Evolutionary conservation across 2,797 vertebrate genomes (phyloP), one percentile per base, ranked within the genome.

Genomic region (Orientallactaga sibirica): DNA sequence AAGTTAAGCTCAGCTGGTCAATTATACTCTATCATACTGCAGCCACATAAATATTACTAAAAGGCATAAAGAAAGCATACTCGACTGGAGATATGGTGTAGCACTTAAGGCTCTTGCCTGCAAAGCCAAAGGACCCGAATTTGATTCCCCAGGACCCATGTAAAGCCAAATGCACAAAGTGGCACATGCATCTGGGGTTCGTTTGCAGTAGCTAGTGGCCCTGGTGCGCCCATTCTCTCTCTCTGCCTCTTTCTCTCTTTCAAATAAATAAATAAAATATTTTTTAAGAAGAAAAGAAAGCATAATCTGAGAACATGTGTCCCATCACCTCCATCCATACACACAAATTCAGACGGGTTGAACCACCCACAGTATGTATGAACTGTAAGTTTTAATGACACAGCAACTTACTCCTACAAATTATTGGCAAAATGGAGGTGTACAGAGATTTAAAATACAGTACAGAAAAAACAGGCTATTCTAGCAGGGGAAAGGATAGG

Each of bases 381-480:
- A 86, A 55, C 37, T 22, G 7, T 18, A 94, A 24, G 7, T 91
- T 96, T 79, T 88, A 81, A 93, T 1, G 67, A 95, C 82, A 96
- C 48, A 91, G 93, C 96, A 97, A 88, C 93, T 97, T 88, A 97
- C 81, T 76, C 95, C 78, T 55, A 90, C 88, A 96, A 93, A 95
- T 76, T 84, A 97, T 76, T 94, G 79, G 71, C 83, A 86, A 88
- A 96, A 85, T 0, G 5, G 95, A 96, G 64, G 95, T 96, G 93
- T 82, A 97, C 6, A 96, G 86, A 90, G 92, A 93, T 70, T 86
- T 52, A 24, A 96, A 95, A 94, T 90, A 91, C 22, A 96, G 89
- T 29, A 95, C 0, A 93, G 73, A 66, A 95, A 95, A 97, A 97
- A 89, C 43, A 97, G 93, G 79, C 97, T 98, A 95, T 95, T 96